Conservation (phyloP, 2,797 vertebrate species). For the Botia almorhae region DNA sequence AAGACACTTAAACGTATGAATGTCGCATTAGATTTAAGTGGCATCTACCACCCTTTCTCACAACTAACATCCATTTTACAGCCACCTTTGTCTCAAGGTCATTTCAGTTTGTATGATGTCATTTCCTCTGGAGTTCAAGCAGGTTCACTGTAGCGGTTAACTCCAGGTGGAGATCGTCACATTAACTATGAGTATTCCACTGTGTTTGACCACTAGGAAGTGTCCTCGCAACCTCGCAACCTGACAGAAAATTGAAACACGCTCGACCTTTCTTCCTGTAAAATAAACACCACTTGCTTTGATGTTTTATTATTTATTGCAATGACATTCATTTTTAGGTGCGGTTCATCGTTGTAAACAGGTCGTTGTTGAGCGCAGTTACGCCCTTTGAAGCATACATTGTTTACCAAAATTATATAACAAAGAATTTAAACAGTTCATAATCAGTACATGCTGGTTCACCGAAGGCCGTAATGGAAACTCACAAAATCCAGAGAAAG, state of each 20-base stretch:
- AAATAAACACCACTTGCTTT: constrained; percentile 2
- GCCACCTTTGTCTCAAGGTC: neutral
- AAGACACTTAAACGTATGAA: neutral
- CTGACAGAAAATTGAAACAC: neutral
- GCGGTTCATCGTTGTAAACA: neutral
- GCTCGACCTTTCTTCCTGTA: neutral
- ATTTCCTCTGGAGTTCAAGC: neutral
- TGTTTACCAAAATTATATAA: neutral
- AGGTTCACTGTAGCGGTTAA: neutral
- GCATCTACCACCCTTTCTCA: no score
- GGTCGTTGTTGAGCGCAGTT: neutral
- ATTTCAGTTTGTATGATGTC: neutral
- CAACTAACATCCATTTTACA: no score
- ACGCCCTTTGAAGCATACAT: neutral
- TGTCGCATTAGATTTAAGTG: neutral
- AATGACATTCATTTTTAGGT: neutral
- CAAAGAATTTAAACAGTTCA: neutral
- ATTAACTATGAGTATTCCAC: neutral
- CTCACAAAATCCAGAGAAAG: neutral
- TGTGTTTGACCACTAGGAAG: neutral
- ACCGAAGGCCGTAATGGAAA: neutral
- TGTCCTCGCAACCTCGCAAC: neutral
- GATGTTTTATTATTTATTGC: neutral
- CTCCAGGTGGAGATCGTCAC: neutral
- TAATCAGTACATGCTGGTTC: neutral